phyloP scores from a whole-genome alignment of 2,113 vertebrate genomes.

The Oncorhynchus kisutch region DNA sequence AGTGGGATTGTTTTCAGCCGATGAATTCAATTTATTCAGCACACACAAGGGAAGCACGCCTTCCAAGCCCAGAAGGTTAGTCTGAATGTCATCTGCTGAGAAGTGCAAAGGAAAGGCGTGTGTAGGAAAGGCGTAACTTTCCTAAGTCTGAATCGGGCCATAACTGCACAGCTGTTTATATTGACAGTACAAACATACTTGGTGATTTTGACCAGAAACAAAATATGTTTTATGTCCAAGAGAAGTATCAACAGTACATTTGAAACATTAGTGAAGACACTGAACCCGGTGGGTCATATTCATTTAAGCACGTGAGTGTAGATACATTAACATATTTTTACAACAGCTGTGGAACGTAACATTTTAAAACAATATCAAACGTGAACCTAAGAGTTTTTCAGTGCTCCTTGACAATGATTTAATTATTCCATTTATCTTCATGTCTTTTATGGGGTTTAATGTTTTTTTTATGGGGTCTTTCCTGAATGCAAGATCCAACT shows the following conservation, averaged over 20 bases:
- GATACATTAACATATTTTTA: not conserved
- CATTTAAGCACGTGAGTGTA: not conserved
- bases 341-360: slow-evolving; percentile 56
- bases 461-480: not conserved
- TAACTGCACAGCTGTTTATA: too few species aligned
- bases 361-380: slow-evolving; percentile 43
- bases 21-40: too few species aligned
- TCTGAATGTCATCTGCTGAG: too few species aligned
- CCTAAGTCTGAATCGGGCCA: too few species aligned
- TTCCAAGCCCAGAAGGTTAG: too few species aligned
- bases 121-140: too few species aligned
- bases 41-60: too few species aligned
- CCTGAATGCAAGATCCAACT: slow-evolving; percentile 44
- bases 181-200: too few species aligned
- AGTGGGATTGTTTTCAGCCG: too few species aligned
- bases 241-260: not conserved
- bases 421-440: slow-evolving; percentile 46
- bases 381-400: not conserved
- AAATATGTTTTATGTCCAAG: too few species aligned
- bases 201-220: too few species aligned
- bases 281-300: not conserved
- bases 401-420: slow-evolving; percentile 44
- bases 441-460: slow-evolving; percentile 28
- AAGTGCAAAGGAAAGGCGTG: too few species aligned
- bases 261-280: not conserved